Percentiles rank a stretch among this genome's conserved stretches.
Evolutionary conservation across 2,888 invertebrate genomes (phyloP).

Genomic region (Maniola hyperantus): DNA sequence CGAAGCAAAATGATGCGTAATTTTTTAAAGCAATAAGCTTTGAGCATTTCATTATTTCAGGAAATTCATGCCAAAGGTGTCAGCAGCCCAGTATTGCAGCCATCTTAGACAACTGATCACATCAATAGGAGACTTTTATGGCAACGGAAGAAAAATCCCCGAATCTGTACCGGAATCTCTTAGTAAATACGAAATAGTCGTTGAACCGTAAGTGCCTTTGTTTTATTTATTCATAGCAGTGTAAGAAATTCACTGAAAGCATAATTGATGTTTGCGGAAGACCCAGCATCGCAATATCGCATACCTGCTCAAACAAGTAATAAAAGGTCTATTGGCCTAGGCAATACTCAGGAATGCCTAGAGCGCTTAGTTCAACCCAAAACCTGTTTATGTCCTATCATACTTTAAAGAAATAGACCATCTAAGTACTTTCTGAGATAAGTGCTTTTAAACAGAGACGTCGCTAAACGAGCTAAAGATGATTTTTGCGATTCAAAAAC

Average conservation of each 20-base stretch:
- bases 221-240: background rate
- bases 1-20: background rate
- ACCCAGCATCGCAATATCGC: no score
- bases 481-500: background rate
- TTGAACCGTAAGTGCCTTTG: constrained; percentile 89
- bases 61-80: constrained; percentile 95
- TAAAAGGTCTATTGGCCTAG: no score
- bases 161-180: constrained; percentile 88
- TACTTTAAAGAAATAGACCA: no score
- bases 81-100: constrained; percentile 92
- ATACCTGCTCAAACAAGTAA: no score
- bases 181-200: constrained; percentile 90
- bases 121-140: constrained; percentile 87
- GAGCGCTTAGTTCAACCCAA: no score
- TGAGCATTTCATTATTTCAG: constrained; percentile 60
- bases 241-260: background rate
- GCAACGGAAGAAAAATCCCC: constrained; percentile 84
- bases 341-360: no score
- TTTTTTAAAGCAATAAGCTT: background rate
- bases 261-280: no score
- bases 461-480: no score
- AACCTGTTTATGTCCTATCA: no score
- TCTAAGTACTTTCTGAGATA: no score
- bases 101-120: constrained; percentile 93
- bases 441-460: no score